Evolutionary conservation across 2,797 vertebrate species (phyloP), one percentile per base, ranked within the genome.

Genomic region (Hirundo rustica): DNA sequence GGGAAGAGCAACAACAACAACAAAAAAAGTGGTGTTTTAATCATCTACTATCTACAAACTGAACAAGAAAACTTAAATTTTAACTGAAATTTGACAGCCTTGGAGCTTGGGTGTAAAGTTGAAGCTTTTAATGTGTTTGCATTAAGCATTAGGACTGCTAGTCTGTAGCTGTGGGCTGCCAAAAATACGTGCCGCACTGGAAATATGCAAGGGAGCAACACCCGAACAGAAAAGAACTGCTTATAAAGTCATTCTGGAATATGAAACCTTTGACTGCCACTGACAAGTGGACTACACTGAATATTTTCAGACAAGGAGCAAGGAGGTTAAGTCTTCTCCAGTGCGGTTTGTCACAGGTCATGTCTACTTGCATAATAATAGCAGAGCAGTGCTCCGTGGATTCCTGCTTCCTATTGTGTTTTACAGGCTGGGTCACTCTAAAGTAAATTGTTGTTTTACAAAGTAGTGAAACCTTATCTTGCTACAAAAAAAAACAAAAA

Each of bases 251-350:
- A 0, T 72, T 78, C 75, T 84, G 85, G 70, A 90, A 94, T 88
- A 94, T 67, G 55, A 97, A 97, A 93, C 68, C 48, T 44, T 85
- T 90, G 83, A 94, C 77, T 92, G 68, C 94, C 72, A 65, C 62
- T 50, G 76, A 64, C 75, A 95, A 97, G 88, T 75, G 70, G 83
- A 93, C 80, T 68, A 55, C n/a, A 13, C 38, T 32, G 84, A 95
- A 54, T 95, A 80, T 95, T 96, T 95, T 96, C 92, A 93, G 93
- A 78, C 70, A 88, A 92, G 96, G 96, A 98, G 98, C 98, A 98
- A 98, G 96, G 96, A 75, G 98, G 98, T 99, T 98, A 99, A 99
- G 98, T 98, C 98, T 98, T 98, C 98, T 98, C 97, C 97, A 97
- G 97, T 94, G 97, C 96, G 87, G 97, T 98, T 98, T 98, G 97